Percentiles rank a stretch among this genome's conserved stretches.
Conservation (phyloP, 2,888 invertebrate species). For the Sabatieria punctata region DNA sequence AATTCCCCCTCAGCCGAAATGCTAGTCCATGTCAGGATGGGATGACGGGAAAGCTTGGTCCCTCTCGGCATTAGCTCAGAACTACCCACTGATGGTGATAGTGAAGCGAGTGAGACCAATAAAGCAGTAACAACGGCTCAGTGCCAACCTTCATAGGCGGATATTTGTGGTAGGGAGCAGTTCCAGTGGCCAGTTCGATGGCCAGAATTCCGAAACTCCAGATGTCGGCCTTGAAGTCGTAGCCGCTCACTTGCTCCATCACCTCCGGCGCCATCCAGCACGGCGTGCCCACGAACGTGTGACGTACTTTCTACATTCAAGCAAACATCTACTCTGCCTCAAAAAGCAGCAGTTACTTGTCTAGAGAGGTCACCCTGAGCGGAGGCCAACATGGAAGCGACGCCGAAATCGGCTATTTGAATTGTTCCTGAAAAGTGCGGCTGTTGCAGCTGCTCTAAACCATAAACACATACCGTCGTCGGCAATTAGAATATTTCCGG, state of each 20-base stretch:
- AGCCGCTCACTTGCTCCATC: conserved; percentile 65
- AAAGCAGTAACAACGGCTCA: too few relatives aligned
- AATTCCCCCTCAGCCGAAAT: too few relatives aligned
- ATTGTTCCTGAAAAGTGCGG: conserved; percentile 47
- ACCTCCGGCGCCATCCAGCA: conserved; percentile 99
- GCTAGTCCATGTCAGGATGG: too few relatives aligned
- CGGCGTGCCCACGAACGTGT: conserved; percentile 95
- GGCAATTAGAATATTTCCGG: conserved; percentile 88
- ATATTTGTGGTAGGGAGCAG: conserved; percentile 95
- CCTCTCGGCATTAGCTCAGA: too few relatives aligned
- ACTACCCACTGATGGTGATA: too few relatives aligned
- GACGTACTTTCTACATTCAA: conserved; percentile 49
- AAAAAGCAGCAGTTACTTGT: conserved; percentile 40
- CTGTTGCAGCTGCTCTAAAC: too few relatives aligned
- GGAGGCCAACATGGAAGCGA: conserved; percentile 80
- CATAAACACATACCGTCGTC: conserved; percentile 59
- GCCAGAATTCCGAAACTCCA: conserved; percentile 92
- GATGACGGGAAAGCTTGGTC: too few relatives aligned
- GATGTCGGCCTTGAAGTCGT: conserved; percentile 90
- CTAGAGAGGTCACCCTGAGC: conserved; percentile 76
- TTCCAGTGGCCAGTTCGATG: conserved; percentile 94
- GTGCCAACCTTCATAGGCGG: conserved; percentile 76
- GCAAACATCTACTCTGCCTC: neutral
- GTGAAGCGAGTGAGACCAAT: too few relatives aligned
- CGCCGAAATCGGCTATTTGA: conserved; percentile 96